A percentile compares a stretch with the other conserved stretches of the same genome.
Conservation (phyloP, 2,888 invertebrate genomes). For the Caenorhabditis sp. region DNA sequence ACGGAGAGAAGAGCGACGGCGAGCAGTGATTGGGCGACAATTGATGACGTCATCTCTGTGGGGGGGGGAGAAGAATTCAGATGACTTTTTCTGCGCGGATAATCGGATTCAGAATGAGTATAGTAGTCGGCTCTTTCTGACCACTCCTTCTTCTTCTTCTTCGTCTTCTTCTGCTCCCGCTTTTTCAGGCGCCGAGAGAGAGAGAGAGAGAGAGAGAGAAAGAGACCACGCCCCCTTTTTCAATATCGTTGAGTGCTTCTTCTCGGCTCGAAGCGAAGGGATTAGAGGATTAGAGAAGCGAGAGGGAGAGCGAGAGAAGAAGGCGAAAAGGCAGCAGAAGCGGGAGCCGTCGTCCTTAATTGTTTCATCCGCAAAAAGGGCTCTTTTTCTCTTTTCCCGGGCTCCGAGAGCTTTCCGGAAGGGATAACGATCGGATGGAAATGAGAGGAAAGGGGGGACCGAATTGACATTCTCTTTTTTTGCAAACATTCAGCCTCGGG, state of each 20-base stretch:
- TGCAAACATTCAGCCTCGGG: too few species aligned
- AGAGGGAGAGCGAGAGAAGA: conserved; percentile 12
- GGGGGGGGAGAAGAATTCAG: too few species aligned
- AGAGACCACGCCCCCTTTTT: conserved; percentile 22
- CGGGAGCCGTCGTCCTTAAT: conserved; percentile 26
- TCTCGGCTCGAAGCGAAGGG: not conserved
- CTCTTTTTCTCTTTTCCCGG: too few species aligned
- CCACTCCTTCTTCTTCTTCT: conserved; percentile 23
- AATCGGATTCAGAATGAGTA: too few species aligned
- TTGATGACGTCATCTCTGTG: conserved; percentile 16
- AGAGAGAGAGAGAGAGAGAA: conserved; percentile 6
- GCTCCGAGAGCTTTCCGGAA: not conserved
- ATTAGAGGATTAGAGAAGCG: conserved; percentile 39
- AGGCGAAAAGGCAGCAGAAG: not conserved
- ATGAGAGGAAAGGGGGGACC: too few species aligned
- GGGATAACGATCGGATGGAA: too few species aligned
- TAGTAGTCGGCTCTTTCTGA: conserved; percentile 42
- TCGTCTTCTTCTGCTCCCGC: too few species aligned
- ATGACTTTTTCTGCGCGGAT: too few species aligned
- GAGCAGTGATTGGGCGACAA: conserved; percentile 47
- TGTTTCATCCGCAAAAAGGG: too few species aligned
- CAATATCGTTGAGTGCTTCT: conserved; percentile 48
- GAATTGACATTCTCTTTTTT: too few species aligned
- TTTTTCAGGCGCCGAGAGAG: too few species aligned
- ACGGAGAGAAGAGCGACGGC: conserved; percentile 56